Evolutionary conservation across 2,113 vertebrate species (phyloP).

Genomic region (Megalops atlanticus): DNA sequence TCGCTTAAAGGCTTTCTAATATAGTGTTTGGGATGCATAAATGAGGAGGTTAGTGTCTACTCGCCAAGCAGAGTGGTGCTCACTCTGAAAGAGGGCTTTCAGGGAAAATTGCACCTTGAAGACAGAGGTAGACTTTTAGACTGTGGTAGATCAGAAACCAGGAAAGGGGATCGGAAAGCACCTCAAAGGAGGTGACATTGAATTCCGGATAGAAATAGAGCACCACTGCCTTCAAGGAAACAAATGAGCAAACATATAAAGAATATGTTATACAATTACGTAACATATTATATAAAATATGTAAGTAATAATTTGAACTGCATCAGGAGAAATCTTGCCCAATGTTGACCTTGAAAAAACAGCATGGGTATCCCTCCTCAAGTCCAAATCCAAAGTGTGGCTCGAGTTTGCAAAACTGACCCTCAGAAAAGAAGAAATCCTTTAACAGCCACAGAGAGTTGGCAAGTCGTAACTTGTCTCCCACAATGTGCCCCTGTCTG

Average conservation of each 20-base stretch:
- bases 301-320: background rate
- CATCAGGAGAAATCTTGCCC: background rate
- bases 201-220: no score
- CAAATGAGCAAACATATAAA: no score
- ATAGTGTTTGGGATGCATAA: background rate
- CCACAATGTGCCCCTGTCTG: background rate
- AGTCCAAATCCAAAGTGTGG: background rate
- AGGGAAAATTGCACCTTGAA: background rate
- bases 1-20: background rate
- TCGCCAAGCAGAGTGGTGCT: slow-evolving; percentile 1
- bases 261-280: no score
- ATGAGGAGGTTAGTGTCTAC: background rate
- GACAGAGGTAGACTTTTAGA: background rate
- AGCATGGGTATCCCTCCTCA: background rate
- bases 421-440: background rate
- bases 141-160: background rate
- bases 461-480: background rate
- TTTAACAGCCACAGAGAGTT: background rate
- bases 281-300: background rate
- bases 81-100: background rate
- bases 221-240: no score
- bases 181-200: background rate
- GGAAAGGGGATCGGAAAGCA: no score
- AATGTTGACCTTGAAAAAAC: background rate
- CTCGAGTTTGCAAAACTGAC: background rate